Evolutionary conservation across 2,113 vertebrate species (phyloP).

Genomic region (Corvus moneduloides): DNA sequence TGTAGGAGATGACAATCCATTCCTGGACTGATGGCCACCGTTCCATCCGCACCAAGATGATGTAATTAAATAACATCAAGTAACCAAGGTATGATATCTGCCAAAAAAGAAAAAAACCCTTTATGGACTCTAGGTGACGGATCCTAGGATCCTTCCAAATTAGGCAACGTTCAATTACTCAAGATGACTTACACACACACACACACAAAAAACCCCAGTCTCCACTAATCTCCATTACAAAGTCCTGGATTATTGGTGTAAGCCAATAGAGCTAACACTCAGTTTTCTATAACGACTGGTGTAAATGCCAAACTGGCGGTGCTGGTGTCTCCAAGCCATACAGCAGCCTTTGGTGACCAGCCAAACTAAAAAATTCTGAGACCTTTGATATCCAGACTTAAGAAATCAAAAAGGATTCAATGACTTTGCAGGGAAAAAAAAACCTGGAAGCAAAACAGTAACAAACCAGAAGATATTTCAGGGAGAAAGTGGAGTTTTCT

Average conservation of each 20-base stretch:
- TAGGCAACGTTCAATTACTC: not conserved
- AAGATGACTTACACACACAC: not conserved
- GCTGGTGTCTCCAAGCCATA: not conserved
- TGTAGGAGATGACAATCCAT: constrained; percentile 94
- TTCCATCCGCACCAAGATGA: constrained; percentile 97
- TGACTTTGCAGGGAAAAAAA: not conserved
- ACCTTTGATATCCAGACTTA: not conserved
- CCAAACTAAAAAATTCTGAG: not conserved
- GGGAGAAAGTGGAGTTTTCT: not conserved
- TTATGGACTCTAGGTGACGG: not conserved
- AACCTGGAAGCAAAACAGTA: not conserved
- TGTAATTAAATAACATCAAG: constrained; percentile 94
- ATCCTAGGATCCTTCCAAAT: not conserved
- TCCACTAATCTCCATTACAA: not conserved
- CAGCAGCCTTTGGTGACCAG: not conserved
- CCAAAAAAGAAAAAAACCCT: not conserved
- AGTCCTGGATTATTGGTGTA: not conserved
- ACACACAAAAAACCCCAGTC: not conserved
- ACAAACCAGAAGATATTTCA: not conserved
- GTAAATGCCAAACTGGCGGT: not conserved
- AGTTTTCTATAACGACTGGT: not conserved
- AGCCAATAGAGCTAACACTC: not conserved
- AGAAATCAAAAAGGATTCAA: not conserved
- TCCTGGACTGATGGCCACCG: constrained; percentile 91
- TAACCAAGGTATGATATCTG: constrained; percentile 94